A percentile compares a stretch with the other conserved stretches of the same genome.
These are phyloP conservation scores for Pavo muticus DNA, from an alignment of 2,113 vertebrate genomes.

Conservation along the genomic window DNA sequence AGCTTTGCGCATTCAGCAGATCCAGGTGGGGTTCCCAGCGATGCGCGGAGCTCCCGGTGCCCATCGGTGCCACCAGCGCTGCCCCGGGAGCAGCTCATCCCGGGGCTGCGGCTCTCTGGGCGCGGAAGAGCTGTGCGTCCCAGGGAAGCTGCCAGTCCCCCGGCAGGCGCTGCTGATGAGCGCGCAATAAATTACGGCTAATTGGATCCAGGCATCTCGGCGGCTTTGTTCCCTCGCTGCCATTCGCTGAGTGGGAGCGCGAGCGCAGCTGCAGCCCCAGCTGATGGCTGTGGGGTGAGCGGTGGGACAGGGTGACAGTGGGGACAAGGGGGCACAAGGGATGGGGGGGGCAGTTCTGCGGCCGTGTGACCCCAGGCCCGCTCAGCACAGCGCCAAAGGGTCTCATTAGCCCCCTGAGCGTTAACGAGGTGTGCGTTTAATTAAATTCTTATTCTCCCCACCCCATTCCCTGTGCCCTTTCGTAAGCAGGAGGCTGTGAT, in stretches of 20 bases:
- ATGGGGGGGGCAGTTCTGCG: not conserved
- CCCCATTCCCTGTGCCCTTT: not conserved
- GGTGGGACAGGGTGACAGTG: not conserved
- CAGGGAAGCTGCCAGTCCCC: not conserved
- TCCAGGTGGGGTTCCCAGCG: not conserved
- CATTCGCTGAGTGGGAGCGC: not conserved
- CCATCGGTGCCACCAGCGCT: too few species aligned
- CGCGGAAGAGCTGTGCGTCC: not conserved
- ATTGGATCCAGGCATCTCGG: not conserved
- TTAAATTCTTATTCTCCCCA: not conserved
- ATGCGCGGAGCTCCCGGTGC: not conserved
- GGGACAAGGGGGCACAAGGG: not conserved
- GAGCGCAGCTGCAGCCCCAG: accelerated
- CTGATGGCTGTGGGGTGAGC: not conserved
- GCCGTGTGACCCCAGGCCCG: not conserved
- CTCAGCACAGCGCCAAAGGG: not conserved
- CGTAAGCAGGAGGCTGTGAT: not conserved
- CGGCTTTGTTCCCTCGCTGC: not conserved
- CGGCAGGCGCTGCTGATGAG: not conserved
- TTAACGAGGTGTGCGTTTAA: not conserved
- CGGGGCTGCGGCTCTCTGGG: not conserved
- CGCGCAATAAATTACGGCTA: not conserved
- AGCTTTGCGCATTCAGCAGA: not conserved
- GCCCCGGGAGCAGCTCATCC: not conserved
- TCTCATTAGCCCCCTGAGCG: not conserved